These are phyloP conservation scores for Polyommatus iphigenia DNA, from an alignment of 2,888 invertebrate species.

Conservation along the genomic window DNA sequence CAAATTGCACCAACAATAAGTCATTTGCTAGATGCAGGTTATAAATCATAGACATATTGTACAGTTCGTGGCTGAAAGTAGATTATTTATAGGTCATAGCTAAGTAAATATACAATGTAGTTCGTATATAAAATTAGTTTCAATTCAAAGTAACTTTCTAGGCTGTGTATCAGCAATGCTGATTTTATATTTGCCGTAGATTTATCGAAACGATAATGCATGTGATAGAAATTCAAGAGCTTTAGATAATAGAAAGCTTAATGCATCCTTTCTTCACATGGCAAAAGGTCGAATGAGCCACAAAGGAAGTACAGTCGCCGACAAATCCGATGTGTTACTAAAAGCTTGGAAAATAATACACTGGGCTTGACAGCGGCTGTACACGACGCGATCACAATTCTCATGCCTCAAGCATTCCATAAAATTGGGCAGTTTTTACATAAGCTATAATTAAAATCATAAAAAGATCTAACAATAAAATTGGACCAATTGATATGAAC, in stretches of 20 bases:
- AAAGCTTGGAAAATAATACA: neutral
- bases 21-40: slow-evolving; percentile 22
- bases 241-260: neutral
- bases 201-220: slow-evolving; percentile 21
- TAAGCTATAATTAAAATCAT: neutral
- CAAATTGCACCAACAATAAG: slow-evolving; percentile 25
- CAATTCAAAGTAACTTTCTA: slow-evolving; percentile 73
- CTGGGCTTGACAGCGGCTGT: neutral
- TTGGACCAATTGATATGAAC: neutral
- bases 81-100: slow-evolving; percentile 58
- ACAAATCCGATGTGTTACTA: neutral
- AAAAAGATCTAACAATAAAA: slow-evolving; percentile 2
- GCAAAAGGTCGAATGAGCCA: neutral
- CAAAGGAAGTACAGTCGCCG: slow-evolving; percentile 1
- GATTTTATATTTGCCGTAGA: slow-evolving; percentile 18
- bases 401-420: neutral
- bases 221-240: neutral
- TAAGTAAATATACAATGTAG: slow-evolving; percentile 58
- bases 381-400: neutral
- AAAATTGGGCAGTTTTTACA: neutral
- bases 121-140: slow-evolving; percentile 67
- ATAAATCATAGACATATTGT: slow-evolving; percentile 31
- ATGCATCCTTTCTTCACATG: neutral
- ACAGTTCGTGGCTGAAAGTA: slow-evolving; percentile 51
- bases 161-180: slow-evolving; percentile 33